A percentile compares a stretch with the other conserved stretches of the same genome.
phyloP scores from a whole-genome alignment of 1,140 invertebrate genomes.

The Aphaenogaster rudis region DNA sequence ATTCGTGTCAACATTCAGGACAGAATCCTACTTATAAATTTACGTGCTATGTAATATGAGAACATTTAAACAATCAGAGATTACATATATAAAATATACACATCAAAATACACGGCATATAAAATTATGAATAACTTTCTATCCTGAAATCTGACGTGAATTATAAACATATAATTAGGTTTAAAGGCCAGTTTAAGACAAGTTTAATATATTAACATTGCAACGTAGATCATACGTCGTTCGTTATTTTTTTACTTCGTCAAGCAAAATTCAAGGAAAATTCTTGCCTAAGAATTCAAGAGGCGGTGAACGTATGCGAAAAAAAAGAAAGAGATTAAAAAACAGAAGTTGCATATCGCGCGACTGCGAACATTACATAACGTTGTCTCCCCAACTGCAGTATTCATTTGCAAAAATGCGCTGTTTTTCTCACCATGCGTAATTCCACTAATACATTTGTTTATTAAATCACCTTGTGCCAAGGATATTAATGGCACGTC shows the following conservation, averaged over 20 bases:
- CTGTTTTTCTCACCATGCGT: not conserved
- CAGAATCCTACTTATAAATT: not conserved
- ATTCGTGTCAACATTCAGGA: not conserved
- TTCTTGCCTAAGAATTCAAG: not conserved
- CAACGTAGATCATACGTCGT: not conserved
- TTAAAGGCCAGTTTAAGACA: not conserved
- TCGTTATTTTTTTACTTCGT: not conserved
- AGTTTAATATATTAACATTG: not conserved
- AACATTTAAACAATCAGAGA: not conserved
- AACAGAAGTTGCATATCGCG: not conserved
- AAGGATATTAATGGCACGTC: slow-evolving; percentile 1
- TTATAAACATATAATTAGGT: not conserved
- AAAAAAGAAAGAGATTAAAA: not conserved
- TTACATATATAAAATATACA: not conserved
- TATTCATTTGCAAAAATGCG: not conserved
- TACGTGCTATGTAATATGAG: not conserved
- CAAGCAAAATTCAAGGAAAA: not conserved
- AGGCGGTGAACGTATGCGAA: not conserved
- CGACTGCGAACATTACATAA: not conserved
- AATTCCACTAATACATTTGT: not conserved
- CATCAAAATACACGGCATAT: not conserved
- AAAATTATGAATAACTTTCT: not conserved
- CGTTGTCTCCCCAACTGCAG: not conserved
- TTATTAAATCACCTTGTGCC: slow-evolving; percentile 46
- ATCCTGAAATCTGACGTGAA: not conserved